Evolutionary conservation across 2,113 vertebrate genomes (phyloP).

Genomic region (Notiomystis cincta): DNA sequence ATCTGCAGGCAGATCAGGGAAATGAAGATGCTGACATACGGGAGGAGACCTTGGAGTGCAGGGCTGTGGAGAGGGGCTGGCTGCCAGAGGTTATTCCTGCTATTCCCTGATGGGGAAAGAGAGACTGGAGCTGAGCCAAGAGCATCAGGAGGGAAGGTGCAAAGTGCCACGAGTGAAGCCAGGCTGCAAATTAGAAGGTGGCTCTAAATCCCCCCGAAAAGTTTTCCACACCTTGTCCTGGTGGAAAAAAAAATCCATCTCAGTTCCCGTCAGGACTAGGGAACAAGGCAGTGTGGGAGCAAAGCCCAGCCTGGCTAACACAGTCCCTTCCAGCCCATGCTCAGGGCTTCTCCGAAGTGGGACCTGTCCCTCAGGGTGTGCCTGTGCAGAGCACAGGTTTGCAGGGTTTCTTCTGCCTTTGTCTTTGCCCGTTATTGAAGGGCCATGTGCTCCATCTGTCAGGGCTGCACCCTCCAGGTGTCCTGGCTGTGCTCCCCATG

Average conservation of each 20-base stretch:
- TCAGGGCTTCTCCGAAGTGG: neutral
- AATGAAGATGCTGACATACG: neutral
- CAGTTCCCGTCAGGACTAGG: neutral
- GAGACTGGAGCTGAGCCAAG: neutral
- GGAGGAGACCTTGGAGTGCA: neutral
- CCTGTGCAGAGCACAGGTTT: neutral
- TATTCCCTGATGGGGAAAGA: neutral
- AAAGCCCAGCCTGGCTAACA: neutral
- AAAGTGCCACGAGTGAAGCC: neutral
- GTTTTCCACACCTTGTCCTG: neutral
- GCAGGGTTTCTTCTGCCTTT: neutral
- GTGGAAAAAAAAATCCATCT: neutral
- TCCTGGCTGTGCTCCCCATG: neutral
- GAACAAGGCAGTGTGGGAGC: neutral
- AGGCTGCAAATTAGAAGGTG: neutral
- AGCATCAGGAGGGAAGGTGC: neutral
- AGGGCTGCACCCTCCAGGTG: neutral
- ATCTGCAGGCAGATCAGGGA: neutral
- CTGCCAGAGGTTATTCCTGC: neutral
- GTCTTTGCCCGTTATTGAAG: neutral
- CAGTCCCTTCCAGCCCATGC: neutral
- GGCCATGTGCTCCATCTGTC: fast-evolving
- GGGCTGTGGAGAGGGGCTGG: neutral
- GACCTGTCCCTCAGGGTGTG: neutral
- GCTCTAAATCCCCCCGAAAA: neutral